These are phyloP conservation scores for Ancistrus triradiatus DNA, from an alignment of 2,113 vertebrate genomes.

Conservation along the genomic window DNA sequence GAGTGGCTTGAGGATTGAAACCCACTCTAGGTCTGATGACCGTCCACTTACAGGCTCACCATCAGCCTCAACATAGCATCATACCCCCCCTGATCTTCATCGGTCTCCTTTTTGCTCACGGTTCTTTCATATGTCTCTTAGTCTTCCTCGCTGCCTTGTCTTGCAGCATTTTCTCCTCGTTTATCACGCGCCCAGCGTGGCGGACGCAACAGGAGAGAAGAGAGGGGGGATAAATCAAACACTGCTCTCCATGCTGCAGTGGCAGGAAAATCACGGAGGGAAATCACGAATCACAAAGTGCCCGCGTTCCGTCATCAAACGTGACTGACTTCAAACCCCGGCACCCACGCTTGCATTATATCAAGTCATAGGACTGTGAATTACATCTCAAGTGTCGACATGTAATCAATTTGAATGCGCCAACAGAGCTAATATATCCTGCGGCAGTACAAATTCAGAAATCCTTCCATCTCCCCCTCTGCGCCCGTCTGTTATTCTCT, in stretches of 20 bases:
- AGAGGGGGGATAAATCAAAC: conserved; percentile 27
- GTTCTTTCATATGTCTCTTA: background rate
- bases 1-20: background rate
- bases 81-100: background rate
- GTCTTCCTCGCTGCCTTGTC: background rate
- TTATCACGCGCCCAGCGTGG: conserved; percentile 28
- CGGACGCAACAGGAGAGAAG: conserved; percentile 20
- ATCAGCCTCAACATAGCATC: background rate
- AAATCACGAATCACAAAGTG: background rate
- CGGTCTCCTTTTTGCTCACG: background rate
- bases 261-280: background rate
- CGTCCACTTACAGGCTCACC: background rate
- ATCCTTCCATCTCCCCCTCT: background rate
- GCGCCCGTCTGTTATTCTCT: too few relatives aligned
- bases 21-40: background rate
- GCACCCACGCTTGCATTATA: background rate
- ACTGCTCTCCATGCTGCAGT: conserved; percentile 17
- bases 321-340: background rate
- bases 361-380: background rate
- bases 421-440: conserved; percentile 16
- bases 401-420: conserved; percentile 20
- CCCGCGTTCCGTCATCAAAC: background rate
- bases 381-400: background rate
- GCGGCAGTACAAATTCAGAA: too few relatives aligned
- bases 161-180: conserved; percentile 7